These are phyloP conservation scores for Ctenopoma kingsleyae DNA, from an alignment of 2,797 vertebrate species.

Conservation along the genomic window DNA sequence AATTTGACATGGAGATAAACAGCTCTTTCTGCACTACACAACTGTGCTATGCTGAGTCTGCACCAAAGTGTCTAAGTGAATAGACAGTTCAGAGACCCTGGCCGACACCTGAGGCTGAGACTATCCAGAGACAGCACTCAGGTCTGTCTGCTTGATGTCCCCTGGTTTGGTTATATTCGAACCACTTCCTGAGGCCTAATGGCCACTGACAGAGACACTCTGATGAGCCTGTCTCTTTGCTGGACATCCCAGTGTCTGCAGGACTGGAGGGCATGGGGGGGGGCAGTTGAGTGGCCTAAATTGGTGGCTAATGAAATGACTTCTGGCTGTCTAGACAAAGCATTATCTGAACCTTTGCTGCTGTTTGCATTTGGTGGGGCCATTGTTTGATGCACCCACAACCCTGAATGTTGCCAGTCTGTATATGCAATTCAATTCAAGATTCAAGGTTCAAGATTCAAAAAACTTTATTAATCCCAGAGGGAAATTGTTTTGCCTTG, in stretches of 20 bases:
- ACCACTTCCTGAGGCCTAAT: slow-evolving; percentile 57
- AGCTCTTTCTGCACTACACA: neutral
- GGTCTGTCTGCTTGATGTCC: slow-evolving; percentile 45
- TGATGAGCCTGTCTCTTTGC: slow-evolving; percentile 53
- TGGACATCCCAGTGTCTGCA: slow-evolving; percentile 51
- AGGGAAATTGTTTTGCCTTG: too few species aligned
- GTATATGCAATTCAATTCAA: neutral
- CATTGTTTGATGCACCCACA: neutral
- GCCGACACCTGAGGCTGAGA: slow-evolving; percentile 47
- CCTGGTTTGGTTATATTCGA: slow-evolving; percentile 59
- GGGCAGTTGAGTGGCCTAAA: slow-evolving; percentile 40
- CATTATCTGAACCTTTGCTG: slow-evolving; percentile 73
- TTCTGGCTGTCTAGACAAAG: slow-evolving; percentile 82
- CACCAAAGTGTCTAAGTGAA: slow-evolving; percentile 8
- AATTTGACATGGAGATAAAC: slow-evolving; percentile 8
- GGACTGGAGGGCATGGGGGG: slow-evolving; percentile 27
- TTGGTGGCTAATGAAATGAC: slow-evolving; percentile 75
- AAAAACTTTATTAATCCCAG: too few species aligned
- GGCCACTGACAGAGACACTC: slow-evolving; percentile 43
- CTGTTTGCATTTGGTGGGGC: slow-evolving; percentile 10
- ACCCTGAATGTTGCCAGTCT: neutral
- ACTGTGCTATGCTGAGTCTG: neutral
- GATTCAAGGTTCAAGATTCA: too few species aligned
- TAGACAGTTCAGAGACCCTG: slow-evolving; percentile 1
- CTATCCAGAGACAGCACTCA: slow-evolving; percentile 27